These are phyloP conservation scores for Sussaba pulchella DNA, from an alignment of 2,888 invertebrate species.

Conservation along the genomic window DNA sequence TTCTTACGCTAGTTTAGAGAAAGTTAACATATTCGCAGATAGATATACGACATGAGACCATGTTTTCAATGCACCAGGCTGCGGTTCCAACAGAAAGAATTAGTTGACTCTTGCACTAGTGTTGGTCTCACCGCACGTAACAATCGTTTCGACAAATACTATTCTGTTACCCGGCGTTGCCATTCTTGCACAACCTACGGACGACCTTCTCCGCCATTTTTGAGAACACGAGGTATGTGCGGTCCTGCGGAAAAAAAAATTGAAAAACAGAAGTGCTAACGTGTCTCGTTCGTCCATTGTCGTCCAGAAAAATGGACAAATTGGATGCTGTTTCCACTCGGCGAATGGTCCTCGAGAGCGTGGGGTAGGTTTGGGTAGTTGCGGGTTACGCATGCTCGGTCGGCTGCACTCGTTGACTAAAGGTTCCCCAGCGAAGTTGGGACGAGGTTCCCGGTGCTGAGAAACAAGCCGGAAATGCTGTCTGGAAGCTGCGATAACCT, in stretches of 20 bases:
- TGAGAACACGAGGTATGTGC: slow-evolving; percentile 20
- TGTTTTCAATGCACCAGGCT: neutral
- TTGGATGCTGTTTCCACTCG: slow-evolving; percentile 70
- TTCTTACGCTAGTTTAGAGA: no score
- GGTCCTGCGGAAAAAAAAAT: slow-evolving; percentile 9
- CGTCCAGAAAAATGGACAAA: slow-evolving; percentile 61
- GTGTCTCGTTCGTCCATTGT: slow-evolving; percentile 52
- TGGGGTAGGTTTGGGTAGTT: slow-evolving; percentile 38
- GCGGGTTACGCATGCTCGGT: slow-evolving; percentile 41
- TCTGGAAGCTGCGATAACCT: slow-evolving; percentile 48
- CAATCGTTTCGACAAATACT: neutral
- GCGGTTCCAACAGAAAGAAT: neutral
- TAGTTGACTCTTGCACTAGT: neutral
- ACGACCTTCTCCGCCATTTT: slow-evolving; percentile 30
- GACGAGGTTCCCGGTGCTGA: slow-evolving; percentile 45
- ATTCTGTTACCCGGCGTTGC: slow-evolving; percentile 3
- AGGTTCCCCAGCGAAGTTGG: slow-evolving; percentile 48
- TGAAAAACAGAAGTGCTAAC: neutral
- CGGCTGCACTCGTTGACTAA: slow-evolving; percentile 34
- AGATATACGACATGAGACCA: neutral
- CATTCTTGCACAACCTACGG: neutral
- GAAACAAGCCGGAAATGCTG: slow-evolving; percentile 61
- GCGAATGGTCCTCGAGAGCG: slow-evolving; percentile 71
- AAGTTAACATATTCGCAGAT: neutral
- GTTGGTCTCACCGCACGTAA: neutral